These are phyloP conservation scores for Limnothrissa miodon DNA, from an alignment of 2,113 vertebrate species.

Conservation along the genomic window DNA sequence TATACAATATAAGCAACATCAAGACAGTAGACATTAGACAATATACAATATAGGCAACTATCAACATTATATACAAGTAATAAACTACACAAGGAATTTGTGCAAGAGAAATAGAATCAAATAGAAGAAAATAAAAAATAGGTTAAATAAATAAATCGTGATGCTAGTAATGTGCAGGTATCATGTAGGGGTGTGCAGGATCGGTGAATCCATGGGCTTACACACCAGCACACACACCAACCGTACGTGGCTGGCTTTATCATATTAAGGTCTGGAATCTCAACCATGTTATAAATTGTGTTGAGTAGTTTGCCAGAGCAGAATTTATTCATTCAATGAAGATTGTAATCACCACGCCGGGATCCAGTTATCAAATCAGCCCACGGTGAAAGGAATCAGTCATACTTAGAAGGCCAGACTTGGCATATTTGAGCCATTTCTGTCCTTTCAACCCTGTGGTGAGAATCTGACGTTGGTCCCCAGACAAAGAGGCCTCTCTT, in stretches of 20 bases:
- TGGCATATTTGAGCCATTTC: background rate
- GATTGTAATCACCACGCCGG: background rate
- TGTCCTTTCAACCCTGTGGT: background rate
- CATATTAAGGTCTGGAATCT: background rate
- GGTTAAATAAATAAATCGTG: too few species aligned
- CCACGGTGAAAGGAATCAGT: background rate
- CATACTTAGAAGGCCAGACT: background rate
- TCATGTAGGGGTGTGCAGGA: too few species aligned
- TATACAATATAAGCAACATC: too few species aligned
- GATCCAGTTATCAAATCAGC: background rate
- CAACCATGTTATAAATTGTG: background rate
- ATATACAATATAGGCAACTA: too few species aligned
- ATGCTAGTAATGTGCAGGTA: too few species aligned
- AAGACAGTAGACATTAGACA: too few species aligned
- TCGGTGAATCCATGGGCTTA: background rate
- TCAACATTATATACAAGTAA: too few species aligned
- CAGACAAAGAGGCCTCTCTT: constrained; percentile 4
- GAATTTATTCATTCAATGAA: background rate
- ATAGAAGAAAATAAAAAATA: too few species aligned
- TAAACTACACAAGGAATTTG: too few species aligned
- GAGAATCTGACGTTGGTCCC: background rate
- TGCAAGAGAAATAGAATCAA: too few species aligned
- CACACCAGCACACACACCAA: background rate
- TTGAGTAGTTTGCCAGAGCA: background rate
- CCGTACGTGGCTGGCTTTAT: background rate